Conservation (phyloP, 2,113 vertebrate species). For the Peromyscus leucopus region DNA sequence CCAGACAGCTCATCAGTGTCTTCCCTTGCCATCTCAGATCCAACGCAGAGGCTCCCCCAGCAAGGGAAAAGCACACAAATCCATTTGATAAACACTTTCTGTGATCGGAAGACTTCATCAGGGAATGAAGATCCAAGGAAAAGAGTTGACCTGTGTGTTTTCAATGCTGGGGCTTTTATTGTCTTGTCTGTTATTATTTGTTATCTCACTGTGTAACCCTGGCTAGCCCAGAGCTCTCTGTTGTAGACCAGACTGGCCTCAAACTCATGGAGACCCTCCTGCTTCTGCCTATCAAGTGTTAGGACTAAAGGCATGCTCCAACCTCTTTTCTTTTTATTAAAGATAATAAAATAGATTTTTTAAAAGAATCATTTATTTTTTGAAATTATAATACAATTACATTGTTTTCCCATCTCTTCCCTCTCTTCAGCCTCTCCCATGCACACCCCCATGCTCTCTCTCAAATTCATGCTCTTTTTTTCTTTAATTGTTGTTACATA, state of each 20-base stretch:
- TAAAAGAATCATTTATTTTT: background rate
- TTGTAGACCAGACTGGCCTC: background rate
- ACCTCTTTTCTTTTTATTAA: background rate
- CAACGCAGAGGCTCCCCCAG: background rate
- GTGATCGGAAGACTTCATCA: background rate
- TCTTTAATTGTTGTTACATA: background rate
- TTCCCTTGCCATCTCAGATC: background rate
- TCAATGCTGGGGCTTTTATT: background rate
- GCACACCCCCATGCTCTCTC: background rate
- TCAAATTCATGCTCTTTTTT: background rate
- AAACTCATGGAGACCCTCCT: background rate
- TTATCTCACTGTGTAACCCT: background rate
- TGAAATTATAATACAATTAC: background rate
- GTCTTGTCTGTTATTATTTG: background rate
- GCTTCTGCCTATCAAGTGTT: background rate
- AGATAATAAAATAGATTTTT: background rate
- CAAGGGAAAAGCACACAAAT: background rate
- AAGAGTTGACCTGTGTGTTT: background rate
- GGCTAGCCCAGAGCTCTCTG: background rate
- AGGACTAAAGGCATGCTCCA: background rate
- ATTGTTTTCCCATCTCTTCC: background rate
- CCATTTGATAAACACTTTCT: too few relatives aligned
- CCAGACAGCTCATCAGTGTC: background rate
- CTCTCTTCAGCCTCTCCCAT: background rate
- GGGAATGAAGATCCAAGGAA: background rate